A percentile compares a stretch with the other conserved stretches of the same genome.
phyloP scores from a whole-genome alignment of 2,888 invertebrate genomes.

The Gnatocerus cornutus region DNA sequence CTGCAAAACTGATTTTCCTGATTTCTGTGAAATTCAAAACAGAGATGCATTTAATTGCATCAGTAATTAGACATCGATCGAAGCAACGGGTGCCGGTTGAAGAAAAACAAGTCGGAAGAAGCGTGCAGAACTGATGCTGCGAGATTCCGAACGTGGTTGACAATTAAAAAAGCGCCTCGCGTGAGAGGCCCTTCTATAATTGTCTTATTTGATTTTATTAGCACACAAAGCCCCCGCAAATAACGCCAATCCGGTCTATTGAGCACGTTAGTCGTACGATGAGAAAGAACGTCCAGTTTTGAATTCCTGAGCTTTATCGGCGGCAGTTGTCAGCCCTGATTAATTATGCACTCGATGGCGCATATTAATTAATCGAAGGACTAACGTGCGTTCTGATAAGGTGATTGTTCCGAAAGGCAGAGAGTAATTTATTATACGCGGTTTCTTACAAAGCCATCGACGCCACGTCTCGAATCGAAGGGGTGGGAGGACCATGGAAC shows the following conservation, averaged over 20 bases:
- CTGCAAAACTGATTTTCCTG: no score
- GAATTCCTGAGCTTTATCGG: constrained; percentile 30
- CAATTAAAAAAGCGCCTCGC: not conserved
- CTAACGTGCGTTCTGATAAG: constrained; percentile 35
- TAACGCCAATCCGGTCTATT: constrained; percentile 46
- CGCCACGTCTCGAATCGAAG: constrained; percentile 15
- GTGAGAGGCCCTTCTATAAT: constrained; percentile 19
- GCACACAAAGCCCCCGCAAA: constrained; percentile 40
- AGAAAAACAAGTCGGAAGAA: not conserved
- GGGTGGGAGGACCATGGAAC: constrained; percentile 7
- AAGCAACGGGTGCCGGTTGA: not conserved
- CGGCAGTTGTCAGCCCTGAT: constrained; percentile 32
- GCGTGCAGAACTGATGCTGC: no score
- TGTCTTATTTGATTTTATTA: constrained; percentile 47
- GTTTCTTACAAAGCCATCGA: constrained; percentile 43
- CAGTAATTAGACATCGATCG: constrained; percentile 8
- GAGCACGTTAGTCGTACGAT: constrained; percentile 32
- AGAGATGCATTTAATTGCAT: constrained; percentile 14
- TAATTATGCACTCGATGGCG: constrained; percentile 45
- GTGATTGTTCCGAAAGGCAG: constrained; percentile 35
- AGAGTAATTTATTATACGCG: constrained; percentile 42
- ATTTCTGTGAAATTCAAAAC: no score
- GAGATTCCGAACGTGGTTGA: no score
- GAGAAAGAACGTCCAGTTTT: constrained; percentile 36
- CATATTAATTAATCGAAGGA: constrained; percentile 45